Evolutionary conservation across 2,797 vertebrate species (phyloP).

Genomic region (Acrocephalus scirpaceus): DNA sequence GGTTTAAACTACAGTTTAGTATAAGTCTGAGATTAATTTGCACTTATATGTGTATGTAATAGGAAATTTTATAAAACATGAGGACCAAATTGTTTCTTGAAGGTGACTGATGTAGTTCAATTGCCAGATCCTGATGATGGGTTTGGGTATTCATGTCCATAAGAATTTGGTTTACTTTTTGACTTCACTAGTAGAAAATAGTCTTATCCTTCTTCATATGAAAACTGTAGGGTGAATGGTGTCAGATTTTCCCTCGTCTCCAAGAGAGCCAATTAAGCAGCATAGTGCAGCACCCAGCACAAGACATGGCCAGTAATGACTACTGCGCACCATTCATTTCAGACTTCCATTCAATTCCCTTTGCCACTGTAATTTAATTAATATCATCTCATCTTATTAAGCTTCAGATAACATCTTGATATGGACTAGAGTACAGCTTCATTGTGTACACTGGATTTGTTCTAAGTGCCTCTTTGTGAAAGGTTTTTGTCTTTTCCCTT

Average conservation of each 20-base stretch:
- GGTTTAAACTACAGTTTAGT: not conserved
- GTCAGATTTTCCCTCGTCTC: not conserved
- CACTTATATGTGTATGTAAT: not conserved
- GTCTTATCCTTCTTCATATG: not conserved
- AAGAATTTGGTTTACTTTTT: not conserved
- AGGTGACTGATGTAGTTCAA: not conserved
- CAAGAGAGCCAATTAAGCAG: not conserved
- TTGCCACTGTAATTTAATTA: constrained; percentile 41
- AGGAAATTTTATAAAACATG: not conserved
- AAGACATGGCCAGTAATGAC: not conserved
- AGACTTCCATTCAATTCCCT: constrained; percentile 19
- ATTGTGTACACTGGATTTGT: not conserved
- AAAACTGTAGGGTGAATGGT: not conserved
- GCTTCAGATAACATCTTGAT: constrained; percentile 43
- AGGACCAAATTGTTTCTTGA: not conserved
- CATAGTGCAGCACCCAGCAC: not conserved
- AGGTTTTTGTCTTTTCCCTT: not conserved
- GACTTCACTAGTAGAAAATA: not conserved
- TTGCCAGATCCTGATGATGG: not conserved
- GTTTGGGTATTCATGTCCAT: not conserved
- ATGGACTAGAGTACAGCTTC: not conserved
- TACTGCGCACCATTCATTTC: not conserved
- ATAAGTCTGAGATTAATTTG: not conserved
- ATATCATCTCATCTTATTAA: constrained; percentile 15
- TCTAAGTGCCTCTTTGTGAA: not conserved